Percentiles rank a stretch among this genome's conserved stretches.
Conservation (phyloP, 92 coral and sea anemone species). For the Umimayanthus kanabou region DNA sequence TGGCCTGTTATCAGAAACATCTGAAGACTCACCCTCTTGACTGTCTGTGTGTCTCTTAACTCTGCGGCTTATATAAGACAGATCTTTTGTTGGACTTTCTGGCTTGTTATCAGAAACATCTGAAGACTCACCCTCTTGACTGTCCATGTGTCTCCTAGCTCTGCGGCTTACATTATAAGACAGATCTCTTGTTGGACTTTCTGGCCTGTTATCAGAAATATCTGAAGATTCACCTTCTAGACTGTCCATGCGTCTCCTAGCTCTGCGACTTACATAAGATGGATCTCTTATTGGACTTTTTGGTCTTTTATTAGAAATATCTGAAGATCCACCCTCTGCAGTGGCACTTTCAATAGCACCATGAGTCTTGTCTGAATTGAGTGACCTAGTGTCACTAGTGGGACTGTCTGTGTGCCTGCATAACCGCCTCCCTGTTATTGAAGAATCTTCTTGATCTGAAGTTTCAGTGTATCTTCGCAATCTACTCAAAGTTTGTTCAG, state of each 20-base stretch:
- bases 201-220: background rate
- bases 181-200: slow-evolving; percentile 8
- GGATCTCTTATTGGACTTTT: background rate
- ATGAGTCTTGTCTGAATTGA: background rate
- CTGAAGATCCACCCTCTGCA: background rate
- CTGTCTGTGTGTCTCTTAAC: too few relatives aligned
- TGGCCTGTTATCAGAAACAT: background rate
- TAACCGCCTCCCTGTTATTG: background rate
- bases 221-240: background rate
- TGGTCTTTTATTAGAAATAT: background rate
- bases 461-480: slow-evolving; percentile 29
- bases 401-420: background rate
- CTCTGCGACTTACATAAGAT: background rate
- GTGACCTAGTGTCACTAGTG: background rate
- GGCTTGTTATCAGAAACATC: background rate
- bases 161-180: background rate
- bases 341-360: background rate
- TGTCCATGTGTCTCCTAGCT: too few relatives aligned
- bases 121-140: background rate
- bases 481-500: slow-evolving; percentile 37
- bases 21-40: background rate
- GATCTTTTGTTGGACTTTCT: background rate
- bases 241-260: too few relatives aligned
- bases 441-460: slow-evolving; percentile 11
- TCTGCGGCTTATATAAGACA: background rate